phyloP scores from a whole-genome alignment of 2,113 vertebrate genomes.

The Daubentonia madagascariensis region DNA sequence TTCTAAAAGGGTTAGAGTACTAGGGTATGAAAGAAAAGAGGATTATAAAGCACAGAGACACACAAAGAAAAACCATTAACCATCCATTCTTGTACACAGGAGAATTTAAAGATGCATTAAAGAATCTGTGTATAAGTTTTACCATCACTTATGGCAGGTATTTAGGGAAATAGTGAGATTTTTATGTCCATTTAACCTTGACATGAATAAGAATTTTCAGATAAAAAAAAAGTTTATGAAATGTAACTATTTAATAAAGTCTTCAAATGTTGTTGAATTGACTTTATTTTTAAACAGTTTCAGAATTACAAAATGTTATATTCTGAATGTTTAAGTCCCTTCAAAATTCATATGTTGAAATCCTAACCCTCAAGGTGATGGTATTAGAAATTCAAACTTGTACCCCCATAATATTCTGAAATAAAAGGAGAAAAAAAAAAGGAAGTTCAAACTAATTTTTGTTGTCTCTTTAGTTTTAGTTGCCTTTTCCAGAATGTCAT shows the following conservation, averaged over 20 bases:
- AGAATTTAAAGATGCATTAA: conserved; percentile 50
- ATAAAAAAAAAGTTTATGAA: background rate
- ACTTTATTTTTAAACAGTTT: background rate
- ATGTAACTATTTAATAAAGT: conserved; percentile 1
- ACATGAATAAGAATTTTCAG: background rate
- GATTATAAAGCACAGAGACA: background rate
- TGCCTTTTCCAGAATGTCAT: background rate
- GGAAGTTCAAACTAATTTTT: background rate
- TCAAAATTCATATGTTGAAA: background rate
- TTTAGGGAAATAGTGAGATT: background rate
- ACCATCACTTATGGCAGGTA: background rate
- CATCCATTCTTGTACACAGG: background rate
- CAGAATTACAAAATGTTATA: background rate
- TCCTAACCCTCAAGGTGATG: background rate
- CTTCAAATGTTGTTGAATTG: background rate
- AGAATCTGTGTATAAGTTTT: background rate
- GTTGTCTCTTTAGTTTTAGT: background rate
- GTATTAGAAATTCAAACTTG: background rate
- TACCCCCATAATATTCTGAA: too few species aligned
- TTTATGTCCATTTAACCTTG: conserved; percentile 2
- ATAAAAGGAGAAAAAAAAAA: too few species aligned
- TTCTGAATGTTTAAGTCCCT: background rate
- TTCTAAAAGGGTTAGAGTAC: conserved; percentile 52
- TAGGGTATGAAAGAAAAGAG: conserved; percentile 17
- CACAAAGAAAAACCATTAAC: conserved; percentile 49